Conservation (phyloP, 1,140 invertebrate species). For the Rhagoletis zephyria region DNA sequence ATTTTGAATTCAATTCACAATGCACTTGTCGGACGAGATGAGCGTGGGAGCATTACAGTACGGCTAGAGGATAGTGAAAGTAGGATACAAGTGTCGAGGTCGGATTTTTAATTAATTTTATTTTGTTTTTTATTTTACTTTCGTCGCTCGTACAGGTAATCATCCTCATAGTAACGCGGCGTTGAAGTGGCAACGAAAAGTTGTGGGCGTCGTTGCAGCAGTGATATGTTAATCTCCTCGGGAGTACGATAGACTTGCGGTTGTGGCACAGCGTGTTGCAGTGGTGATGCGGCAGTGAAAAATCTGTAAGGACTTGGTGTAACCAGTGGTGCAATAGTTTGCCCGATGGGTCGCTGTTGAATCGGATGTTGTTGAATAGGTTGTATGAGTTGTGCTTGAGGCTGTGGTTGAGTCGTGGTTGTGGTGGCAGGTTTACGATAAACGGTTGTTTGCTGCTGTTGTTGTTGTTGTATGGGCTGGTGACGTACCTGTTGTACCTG, state of each 20-base stretch:
- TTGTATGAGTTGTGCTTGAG: slow-evolving; percentile 65
- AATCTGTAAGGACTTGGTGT: slow-evolving; percentile 71
- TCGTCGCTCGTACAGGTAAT: slow-evolving; percentile 71
- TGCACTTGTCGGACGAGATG: slow-evolving; percentile 27
- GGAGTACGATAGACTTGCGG: slow-evolving; percentile 83
- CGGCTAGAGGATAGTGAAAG: too few relatives aligned
- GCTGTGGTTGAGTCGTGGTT: slow-evolving; percentile 66
- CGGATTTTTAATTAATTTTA: background rate
- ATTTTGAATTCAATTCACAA: slow-evolving; percentile 22
- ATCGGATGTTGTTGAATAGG: slow-evolving; percentile 63
- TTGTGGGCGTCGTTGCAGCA: slow-evolving; percentile 81
- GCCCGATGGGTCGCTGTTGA: slow-evolving; percentile 66
- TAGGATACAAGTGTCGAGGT: background rate
- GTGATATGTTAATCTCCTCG: slow-evolving; percentile 88
- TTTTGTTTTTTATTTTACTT: slow-evolving; percentile 61
- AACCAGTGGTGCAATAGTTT: slow-evolving; percentile 67
- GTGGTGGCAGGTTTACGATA: slow-evolving; percentile 67
- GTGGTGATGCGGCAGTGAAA: slow-evolving; percentile 68
- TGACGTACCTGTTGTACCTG: slow-evolving; percentile 52
- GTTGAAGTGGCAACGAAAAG: slow-evolving; percentile 70
- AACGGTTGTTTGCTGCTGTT: slow-evolving; percentile 64
- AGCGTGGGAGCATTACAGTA: background rate
- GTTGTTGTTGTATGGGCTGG: slow-evolving; percentile 59
- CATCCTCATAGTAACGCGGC: slow-evolving; percentile 72
- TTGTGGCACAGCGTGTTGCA: slow-evolving; percentile 69